Conservation (phyloP, 2,888 invertebrate species). For the Heterodera filipjevi region DNA sequence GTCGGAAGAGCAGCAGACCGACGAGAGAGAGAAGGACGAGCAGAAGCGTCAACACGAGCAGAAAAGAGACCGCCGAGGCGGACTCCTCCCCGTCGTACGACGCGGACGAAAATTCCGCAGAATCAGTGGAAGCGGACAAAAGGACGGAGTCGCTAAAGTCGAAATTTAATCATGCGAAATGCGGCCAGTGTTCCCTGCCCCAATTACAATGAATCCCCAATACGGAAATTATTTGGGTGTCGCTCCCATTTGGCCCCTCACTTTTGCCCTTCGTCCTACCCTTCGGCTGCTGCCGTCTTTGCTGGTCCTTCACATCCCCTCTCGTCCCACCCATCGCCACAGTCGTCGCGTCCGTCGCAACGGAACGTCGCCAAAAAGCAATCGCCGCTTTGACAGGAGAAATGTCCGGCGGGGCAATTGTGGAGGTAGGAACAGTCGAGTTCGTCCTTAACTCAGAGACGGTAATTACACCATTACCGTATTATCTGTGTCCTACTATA, state of each 20-base stretch:
- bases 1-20: not conserved
- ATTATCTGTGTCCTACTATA: not conserved
- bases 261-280: not conserved
- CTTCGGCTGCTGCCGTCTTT: no score
- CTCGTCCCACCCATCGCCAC: slow-evolving; percentile 23
- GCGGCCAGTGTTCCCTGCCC: no score
- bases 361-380: slow-evolving; percentile 16
- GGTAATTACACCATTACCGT: no score
- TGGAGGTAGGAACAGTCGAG: slow-evolving; percentile 12
- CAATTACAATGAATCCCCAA: no score
- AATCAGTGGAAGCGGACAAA: no score
- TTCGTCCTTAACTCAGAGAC: slow-evolving; percentile 2
- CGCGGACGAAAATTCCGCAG: no score
- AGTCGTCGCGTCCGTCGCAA: slow-evolving; percentile 8
- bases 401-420: slow-evolving; percentile 6
- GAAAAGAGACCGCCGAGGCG: not conserved
- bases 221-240: no score
- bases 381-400: slow-evolving; percentile 14
- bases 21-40: not conserved
- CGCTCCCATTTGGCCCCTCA: not conserved
- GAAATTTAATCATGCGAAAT: no score
- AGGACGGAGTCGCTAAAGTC: not conserved
- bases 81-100: not conserved
- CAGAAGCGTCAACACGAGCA: not conserved
- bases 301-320: not conserved